Evolutionary conservation across 2,113 vertebrate genomes (phyloP), one percentile per base, ranked within the genome.

Genomic region (Crotophaga sulcirostris): DNA sequence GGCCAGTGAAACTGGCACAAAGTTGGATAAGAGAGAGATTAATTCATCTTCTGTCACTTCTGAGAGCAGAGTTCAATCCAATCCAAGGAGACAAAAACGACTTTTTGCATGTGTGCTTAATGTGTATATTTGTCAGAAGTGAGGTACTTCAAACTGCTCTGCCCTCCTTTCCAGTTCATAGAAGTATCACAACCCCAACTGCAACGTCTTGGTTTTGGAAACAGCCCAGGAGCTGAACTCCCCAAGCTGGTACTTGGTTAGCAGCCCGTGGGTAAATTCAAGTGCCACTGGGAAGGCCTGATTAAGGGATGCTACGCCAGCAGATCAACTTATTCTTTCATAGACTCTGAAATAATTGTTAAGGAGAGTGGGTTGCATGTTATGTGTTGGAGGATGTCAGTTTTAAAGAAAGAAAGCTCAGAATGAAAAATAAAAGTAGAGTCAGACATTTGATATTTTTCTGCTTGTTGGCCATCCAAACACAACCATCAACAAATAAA

Each of bases 141-240:
- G 42, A 96, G 96, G 92, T 78, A 60, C 88, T 95, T 86, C 91
- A 81, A 74, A 52, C 44, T 55, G 54, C 68, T 11, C 56, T 96
- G 94, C 79, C 93, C 94, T 92, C 70, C 52, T 62, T 95, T 94
- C 70, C 40, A 80, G 69, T 28, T 80, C 70, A 79, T 47, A 84
- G 91, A 84, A 73, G 79, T 33, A 33, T 58, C 87, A 9, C 72
- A 92, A 23, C 62, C 90, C 87, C 79, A 72, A 68, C 76, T 84
- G 73, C 76, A 80, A 75, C 86, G 78, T 58, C 82, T 95, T 78
- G 56, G 31, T 2, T 31, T 79, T 78, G 94, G 88, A 49, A 93
- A 72, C 79, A 90, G 87, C 95, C 85, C 93, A 77, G 69, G 84
- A 85, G 78, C 90, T 84, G 74, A 91, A 59, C 96, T 93, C 12